phyloP scores from a whole-genome alignment of 2,888 invertebrate species.

The Ectemnius continuus region DNA sequence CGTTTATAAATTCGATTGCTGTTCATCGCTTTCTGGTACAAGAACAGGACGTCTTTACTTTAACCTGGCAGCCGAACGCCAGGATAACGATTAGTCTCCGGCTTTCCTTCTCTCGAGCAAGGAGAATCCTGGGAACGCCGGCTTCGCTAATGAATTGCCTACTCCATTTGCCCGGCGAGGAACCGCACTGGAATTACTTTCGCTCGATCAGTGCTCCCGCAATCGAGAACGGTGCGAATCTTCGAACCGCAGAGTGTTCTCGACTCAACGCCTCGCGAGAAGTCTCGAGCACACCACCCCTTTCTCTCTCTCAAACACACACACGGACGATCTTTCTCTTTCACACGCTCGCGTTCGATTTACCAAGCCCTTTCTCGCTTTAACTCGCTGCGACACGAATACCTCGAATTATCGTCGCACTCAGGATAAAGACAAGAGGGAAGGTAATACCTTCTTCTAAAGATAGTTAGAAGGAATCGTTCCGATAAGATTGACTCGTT shows the following conservation, averaged over 20 bases:
- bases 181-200: constrained; percentile 48
- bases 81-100: constrained; percentile 45
- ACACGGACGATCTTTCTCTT: too few relatives aligned
- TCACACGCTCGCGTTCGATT: too few relatives aligned
- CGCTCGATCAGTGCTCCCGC: constrained; percentile 47
- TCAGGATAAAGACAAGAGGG: too few relatives aligned
- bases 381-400: too few relatives aligned
- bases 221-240: constrained; percentile 30
- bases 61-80: constrained; percentile 7
- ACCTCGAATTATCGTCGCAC: too few relatives aligned
- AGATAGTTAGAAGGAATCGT: too few relatives aligned
- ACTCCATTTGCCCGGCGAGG: constrained; percentile 45
- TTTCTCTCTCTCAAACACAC: too few relatives aligned
- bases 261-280: constrained; percentile 6
- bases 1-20: too few relatives aligned
- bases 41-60: constrained; percentile 37
- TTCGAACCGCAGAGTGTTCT: constrained; percentile 32
- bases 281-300: too few relatives aligned
- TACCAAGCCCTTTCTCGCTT: too few relatives aligned
- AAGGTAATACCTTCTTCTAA: too few relatives aligned
- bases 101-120: constrained; percentile 15
- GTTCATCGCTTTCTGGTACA: not conserved
- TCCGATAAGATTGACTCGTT: too few relatives aligned
- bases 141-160: constrained; percentile 59
- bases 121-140: constrained; percentile 54